Percentiles rank a stretch among this genome's conserved stretches.
phyloP scores from a whole-genome alignment of 2,113 vertebrate genomes.

The Alethe castanea region DNA sequence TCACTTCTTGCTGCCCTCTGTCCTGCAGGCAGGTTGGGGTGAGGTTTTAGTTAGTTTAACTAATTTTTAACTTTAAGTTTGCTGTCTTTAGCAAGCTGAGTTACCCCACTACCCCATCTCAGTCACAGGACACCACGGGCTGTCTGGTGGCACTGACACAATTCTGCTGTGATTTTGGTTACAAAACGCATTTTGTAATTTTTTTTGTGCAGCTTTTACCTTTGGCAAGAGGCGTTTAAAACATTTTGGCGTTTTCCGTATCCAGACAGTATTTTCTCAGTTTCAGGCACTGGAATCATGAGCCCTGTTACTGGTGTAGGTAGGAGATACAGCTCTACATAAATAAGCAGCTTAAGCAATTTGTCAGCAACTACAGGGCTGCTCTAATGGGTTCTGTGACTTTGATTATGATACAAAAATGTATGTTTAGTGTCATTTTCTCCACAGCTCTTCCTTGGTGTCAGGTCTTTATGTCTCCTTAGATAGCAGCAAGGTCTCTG shows the following conservation, averaged over 20 bases:
- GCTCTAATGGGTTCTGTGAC: background rate
- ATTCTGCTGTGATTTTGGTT: background rate
- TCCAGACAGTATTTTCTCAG: background rate
- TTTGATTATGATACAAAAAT: background rate
- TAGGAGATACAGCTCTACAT: background rate
- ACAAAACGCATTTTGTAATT: background rate
- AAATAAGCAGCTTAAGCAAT: background rate
- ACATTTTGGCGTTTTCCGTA: background rate
- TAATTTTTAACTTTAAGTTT: no score
- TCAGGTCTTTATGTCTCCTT: background rate
- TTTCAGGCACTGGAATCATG: background rate
- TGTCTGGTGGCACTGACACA: background rate
- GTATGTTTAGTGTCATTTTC: background rate
- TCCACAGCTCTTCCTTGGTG: background rate
- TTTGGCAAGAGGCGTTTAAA: background rate
- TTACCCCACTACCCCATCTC: background rate
- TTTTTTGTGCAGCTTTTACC: background rate
- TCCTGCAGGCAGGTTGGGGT: background rate
- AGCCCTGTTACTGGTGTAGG: background rate
- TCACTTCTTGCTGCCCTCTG: background rate
- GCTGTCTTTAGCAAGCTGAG: background rate
- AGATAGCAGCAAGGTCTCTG: background rate
- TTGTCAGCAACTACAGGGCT: background rate
- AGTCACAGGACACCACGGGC: fast-evolving
- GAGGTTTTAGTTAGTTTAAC: background rate